Conservation (phyloP, 2,888 invertebrate species). For the Hirtodrosophila confusa region DNA sequence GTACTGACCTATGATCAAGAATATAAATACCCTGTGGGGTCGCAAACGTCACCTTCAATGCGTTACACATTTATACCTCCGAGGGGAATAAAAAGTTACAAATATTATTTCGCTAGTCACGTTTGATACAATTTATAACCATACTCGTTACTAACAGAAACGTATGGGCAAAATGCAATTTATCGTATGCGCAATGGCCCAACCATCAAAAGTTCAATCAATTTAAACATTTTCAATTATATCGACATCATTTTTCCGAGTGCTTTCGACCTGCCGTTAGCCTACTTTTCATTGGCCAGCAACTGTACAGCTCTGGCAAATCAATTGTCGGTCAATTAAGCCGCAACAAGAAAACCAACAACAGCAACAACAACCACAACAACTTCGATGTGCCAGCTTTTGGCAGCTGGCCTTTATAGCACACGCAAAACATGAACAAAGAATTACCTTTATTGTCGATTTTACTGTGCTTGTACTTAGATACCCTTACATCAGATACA, state of each 20-base stretch:
- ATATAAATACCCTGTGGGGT: no score
- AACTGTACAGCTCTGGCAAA: slow-evolving; percentile 8
- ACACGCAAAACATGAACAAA: slow-evolving; percentile 9
- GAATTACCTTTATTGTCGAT: slow-evolving; percentile 8
- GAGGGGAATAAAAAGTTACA: no score
- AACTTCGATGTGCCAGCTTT: slow-evolving; percentile 22
- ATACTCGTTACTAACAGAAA: background rate
- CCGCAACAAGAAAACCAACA: slow-evolving; percentile 12
- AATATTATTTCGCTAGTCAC: no score
- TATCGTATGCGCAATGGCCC: slow-evolving; percentile 3
- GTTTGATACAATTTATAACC: background rate
- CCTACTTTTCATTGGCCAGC: slow-evolving; percentile 35
- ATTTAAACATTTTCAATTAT: slow-evolving; percentile 23
- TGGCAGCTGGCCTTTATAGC: slow-evolving; percentile 37
- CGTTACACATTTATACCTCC: no score
- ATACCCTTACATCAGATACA: background rate
- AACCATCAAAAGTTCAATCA: slow-evolving; percentile 13
- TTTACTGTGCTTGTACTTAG: slow-evolving; percentile 1
- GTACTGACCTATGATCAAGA: no score
- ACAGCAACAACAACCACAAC: background rate
- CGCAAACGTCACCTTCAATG: no score
- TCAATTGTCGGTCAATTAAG: slow-evolving; percentile 37
- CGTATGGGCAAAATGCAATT: background rate
- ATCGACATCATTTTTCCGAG: slow-evolving; percentile 12
- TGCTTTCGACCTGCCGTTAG: slow-evolving; percentile 27